Evolutionary conservation across 2,888 invertebrate species (phyloP), one percentile per base, ranked within the genome.

Genomic region (Harmothoe impar): DNA sequence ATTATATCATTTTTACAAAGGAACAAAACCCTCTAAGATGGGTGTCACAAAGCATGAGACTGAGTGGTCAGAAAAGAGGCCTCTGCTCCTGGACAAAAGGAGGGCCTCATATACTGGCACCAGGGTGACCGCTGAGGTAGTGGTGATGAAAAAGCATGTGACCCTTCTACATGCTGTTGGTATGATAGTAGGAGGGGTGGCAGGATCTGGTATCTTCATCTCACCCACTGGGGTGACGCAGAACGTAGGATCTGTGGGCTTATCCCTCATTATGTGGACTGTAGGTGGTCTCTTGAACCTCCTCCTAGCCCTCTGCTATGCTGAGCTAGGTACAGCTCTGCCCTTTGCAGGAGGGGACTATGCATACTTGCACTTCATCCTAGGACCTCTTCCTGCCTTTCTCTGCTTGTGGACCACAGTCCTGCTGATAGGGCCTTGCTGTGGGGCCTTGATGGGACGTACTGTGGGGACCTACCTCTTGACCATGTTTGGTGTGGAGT

Each of bases 331-430:
- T 25, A 89, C 89, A 7, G 89, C 86, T 15, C 17, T 91, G 68
- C 91, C 91, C n/a, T 43, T 68, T 12, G 89, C 91, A 20, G 91
- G 91, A 35, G 91, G 91, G 25, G 91, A 91, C 62, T 91, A 91
- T 85, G 84, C 85, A 68, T 91, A 91, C 86, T 20, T 89, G 29
- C 72, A 89, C 25, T 29, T 56, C 33, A 56, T 91, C 43, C 56
- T 91, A 15, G 91, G 91, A 3, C 91, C 91, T 15, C 77, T 90
- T 12, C 90, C 90, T 23, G 90, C 89, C 72, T 90, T 88, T 20
- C 88, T 90, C 51, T 90, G 89, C 78, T 77, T 89, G 29, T 90
- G 90, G 90, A 89, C 89, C n/a, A 88, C 88, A 17, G 52, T 81
- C 31, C 72, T 90, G 52, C 88, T 90, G 7, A 77, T 90, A 17